Evolutionary conservation across 2,797 vertebrate genomes (phyloP).

Genomic region (Schizopygopsis pylzovi): DNA sequence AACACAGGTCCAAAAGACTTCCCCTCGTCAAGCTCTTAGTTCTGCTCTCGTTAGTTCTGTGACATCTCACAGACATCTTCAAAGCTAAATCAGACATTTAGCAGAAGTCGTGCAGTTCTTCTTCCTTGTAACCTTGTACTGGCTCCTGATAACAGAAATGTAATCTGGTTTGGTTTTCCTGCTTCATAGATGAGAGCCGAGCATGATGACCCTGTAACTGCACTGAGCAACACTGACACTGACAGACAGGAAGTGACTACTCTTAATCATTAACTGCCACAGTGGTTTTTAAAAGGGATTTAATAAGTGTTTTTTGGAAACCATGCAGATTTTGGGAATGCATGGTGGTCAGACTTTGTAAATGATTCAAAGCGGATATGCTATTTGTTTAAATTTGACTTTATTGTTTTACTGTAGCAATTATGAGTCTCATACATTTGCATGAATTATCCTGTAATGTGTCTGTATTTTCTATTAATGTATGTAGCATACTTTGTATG

Average conservation of each 20-base stretch:
- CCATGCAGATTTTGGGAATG: not conserved
- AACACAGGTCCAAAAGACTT: constrained; percentile 9
- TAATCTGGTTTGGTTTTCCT: not conserved
- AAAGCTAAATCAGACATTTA: not conserved
- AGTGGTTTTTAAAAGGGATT: not conserved
- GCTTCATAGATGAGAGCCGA: not conserved
- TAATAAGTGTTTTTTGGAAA: not conserved
- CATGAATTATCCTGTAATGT: not conserved
- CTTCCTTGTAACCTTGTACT: not conserved
- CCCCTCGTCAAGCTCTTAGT: not conserved
- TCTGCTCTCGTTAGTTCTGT: constrained; percentile 9
- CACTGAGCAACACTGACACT: not conserved
- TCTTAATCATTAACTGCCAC: not conserved
- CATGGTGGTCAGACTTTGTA: not conserved
- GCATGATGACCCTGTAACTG: not conserved
- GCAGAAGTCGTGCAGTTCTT: not conserved
- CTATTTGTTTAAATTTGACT: not conserved
- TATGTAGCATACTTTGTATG: not conserved
- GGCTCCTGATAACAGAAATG: not conserved
- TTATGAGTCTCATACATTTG: not conserved
- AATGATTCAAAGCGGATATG: not conserved
- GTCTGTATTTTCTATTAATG: not conserved
- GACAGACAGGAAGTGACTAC: not conserved
- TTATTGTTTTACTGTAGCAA: not conserved
- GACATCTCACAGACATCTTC: not conserved